A percentile compares a stretch with the other conserved stretches of the same genome.
Conservation (phyloP, 2,113 vertebrate genomes). For the Hyperopisus bebe region DNA sequence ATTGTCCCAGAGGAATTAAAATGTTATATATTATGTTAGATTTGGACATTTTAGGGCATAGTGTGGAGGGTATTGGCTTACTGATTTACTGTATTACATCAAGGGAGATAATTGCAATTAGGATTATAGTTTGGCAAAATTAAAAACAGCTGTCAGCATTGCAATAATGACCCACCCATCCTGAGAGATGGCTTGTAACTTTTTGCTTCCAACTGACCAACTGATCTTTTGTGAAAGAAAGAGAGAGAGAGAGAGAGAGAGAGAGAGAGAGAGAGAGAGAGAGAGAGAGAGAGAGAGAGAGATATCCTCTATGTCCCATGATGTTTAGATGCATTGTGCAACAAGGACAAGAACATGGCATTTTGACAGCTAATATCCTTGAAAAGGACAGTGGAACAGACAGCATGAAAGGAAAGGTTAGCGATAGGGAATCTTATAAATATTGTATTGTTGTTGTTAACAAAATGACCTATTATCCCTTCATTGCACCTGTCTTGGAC, state of each 20-base stretch:
- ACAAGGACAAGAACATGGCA: neutral
- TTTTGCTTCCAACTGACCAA: neutral
- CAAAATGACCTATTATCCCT: neutral
- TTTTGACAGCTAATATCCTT: slow-evolving; percentile 8
- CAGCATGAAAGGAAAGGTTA: slow-evolving; percentile 6
- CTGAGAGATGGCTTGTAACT: neutral
- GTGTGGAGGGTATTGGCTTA: neutral
- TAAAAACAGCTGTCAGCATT: neutral
- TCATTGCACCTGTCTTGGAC: neutral
- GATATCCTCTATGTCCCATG: neutral
- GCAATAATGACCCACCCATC: neutral
- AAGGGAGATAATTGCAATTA: neutral
- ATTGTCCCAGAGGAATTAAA: neutral
- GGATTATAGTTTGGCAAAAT: neutral
- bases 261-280: neutral
- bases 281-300: neutral
- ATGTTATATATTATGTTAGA: neutral
- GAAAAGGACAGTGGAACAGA: neutral
- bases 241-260: neutral
- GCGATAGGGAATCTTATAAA: neutral
- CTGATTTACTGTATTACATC: neutral
- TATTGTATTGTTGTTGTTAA: neutral
- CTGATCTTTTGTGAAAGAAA: neutral
- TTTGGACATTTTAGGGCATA: neutral
- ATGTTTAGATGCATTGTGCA: slow-evolving; percentile 3